Evolutionary conservation across 2,113 vertebrate species (phyloP).

Genomic region (Cheilinus undulatus): DNA sequence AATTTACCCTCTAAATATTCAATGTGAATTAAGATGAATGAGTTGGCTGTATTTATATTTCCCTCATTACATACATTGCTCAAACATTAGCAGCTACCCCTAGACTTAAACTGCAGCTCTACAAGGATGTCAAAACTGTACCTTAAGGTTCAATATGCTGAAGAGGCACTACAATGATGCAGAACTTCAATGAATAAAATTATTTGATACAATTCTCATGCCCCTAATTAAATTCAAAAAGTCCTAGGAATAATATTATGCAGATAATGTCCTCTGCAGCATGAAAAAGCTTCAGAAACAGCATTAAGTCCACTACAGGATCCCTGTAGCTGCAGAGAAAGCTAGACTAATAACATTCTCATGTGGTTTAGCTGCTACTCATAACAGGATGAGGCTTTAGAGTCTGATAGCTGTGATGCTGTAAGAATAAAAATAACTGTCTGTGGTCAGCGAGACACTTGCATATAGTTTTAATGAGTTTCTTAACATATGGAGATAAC

Average conservation of each 20-base stretch:
- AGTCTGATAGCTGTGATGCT: slow-evolving; percentile 11
- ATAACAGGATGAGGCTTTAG: slow-evolving; percentile 9
- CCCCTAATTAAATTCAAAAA: background rate
- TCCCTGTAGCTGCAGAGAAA: background rate
- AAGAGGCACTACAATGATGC: background rate
- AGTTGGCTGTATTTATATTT: background rate
- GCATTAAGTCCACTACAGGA: slow-evolving; percentile 1
- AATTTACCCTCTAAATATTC: no score
- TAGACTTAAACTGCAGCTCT: background rate
- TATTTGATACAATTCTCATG: background rate
- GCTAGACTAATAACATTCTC: slow-evolving; percentile 30
- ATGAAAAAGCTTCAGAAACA: slow-evolving; percentile 1
- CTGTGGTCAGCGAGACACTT: slow-evolving; percentile 3
- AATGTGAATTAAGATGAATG: background rate
- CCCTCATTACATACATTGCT: background rate
- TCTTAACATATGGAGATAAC: slow-evolving; percentile 5
- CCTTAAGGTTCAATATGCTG: background rate
- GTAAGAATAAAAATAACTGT: slow-evolving; percentile 18
- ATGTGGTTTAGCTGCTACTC: slow-evolving; percentile 35
- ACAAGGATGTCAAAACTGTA: background rate
- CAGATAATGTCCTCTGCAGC: background rate
- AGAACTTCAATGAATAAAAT: background rate
- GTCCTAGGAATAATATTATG: background rate
- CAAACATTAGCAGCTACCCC: background rate
- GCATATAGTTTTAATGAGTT: slow-evolving; percentile 1